A percentile compares a stretch with the other conserved stretches of the same genome.
These are phyloP conservation scores for Anguilla pacifica DNA, from an alignment of 2,797 vertebrate genomes.

Conservation along the genomic window DNA sequence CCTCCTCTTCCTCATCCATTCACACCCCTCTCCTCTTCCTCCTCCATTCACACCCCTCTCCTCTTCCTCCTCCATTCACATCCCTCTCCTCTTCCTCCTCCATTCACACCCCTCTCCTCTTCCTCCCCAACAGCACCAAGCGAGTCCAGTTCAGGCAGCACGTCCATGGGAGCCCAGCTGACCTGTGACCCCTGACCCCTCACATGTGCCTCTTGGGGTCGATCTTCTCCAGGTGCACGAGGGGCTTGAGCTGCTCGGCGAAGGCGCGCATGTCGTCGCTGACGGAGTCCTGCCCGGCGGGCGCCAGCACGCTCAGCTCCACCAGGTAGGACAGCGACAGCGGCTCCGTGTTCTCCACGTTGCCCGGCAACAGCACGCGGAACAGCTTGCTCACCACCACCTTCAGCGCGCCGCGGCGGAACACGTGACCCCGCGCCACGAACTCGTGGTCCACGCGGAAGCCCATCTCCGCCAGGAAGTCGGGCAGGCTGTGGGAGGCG, in stretches of 20 bases:
- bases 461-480: slow-evolving; percentile 96
- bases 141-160: neutral
- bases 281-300: slow-evolving; percentile 88
- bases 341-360: slow-evolving; percentile 89
- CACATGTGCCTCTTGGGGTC: slow-evolving; percentile 86
- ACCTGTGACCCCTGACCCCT: neutral
- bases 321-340: slow-evolving; percentile 93
- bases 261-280: slow-evolving; percentile 97
- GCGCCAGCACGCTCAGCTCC: slow-evolving; percentile 89
- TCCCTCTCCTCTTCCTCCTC: neutral
- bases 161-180: neutral
- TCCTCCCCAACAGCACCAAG: neutral
- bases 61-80: neutral
- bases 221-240: slow-evolving; percentile 96
- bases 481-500: slow-evolving; percentile 89
- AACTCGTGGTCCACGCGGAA: slow-evolving; percentile 99
- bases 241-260: slow-evolving; percentile 92
- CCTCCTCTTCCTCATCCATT: no score
- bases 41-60: no score
- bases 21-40: no score
- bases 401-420: slow-evolving; percentile 93
- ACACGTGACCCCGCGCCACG: slow-evolving; percentile 90
- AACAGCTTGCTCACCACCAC: slow-evolving; percentile 93
- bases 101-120: neutral
- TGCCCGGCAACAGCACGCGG: slow-evolving; percentile 86